phyloP scores from a whole-genome alignment of 2,888 invertebrate genomes.

The Serrognathus titanus region DNA sequence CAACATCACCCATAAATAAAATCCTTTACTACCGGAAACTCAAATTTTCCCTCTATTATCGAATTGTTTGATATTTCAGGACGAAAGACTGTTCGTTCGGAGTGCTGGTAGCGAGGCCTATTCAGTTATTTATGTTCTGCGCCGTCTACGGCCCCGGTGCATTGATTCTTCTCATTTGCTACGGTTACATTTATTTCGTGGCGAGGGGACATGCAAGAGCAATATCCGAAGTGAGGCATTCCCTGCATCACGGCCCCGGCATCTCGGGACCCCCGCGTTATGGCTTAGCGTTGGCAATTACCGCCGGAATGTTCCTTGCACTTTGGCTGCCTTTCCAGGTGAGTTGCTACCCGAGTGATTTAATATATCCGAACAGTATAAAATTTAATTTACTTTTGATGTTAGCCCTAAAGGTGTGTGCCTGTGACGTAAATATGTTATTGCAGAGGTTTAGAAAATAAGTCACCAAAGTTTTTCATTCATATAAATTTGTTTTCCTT shows the following conservation, averaged over 20 bases:
- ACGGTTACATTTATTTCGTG: conserved; percentile 61
- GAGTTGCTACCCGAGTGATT: conserved; percentile 20
- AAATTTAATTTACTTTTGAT: no score
- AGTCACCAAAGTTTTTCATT: no score
- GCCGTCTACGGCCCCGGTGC: conserved; percentile 61
- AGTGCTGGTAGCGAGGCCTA: conserved; percentile 52
- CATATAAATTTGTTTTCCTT: no score
- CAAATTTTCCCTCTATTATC: no score
- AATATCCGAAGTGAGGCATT: conserved; percentile 59
- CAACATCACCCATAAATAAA: no score
- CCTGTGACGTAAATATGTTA: no score
- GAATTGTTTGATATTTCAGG: conserved; percentile 35
- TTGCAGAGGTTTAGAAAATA: no score
- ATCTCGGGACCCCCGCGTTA: conserved; percentile 52
- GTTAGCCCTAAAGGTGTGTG: no score
- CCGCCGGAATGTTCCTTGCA: conserved; percentile 59
- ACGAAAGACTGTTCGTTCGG: conserved; percentile 51
- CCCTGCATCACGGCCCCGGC: conserved; percentile 47
- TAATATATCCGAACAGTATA: not conserved
- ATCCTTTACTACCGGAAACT: no score
- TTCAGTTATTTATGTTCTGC: conserved; percentile 56
- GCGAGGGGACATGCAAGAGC: conserved; percentile 62
- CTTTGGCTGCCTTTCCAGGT: conserved; percentile 64
- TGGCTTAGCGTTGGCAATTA: conserved; percentile 59
- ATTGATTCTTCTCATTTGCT: conserved; percentile 56